phyloP scores from a whole-genome alignment of 2,113 vertebrate genomes.

The Noctilio leporinus region DNA sequence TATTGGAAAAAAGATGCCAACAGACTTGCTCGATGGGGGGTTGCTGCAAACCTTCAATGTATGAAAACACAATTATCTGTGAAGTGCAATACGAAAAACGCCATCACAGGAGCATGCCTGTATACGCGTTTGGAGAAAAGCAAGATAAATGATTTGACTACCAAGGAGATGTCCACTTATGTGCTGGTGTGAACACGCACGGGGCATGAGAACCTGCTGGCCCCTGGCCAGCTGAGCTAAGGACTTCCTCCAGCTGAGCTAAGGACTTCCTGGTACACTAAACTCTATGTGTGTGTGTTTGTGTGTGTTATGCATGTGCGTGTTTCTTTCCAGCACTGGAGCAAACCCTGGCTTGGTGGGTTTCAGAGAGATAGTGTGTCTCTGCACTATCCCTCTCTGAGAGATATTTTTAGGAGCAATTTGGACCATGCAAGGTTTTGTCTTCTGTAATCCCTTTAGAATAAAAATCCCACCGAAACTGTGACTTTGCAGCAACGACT shows the following conservation, averaged over 20 bases:
- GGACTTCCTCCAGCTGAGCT: too few species aligned
- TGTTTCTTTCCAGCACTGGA: neutral
- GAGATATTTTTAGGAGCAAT: neutral
- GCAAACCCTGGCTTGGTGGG: neutral
- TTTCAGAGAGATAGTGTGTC: neutral
- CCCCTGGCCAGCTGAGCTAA: neutral
- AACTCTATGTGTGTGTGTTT: too few species aligned
- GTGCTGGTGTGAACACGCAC: neutral
- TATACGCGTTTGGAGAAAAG: neutral
- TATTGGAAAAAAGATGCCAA: neutral
- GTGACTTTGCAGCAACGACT: neutral
- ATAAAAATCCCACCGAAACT: neutral
- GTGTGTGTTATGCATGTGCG: too few species aligned
- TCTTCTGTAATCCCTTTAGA: neutral
- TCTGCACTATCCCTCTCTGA: neutral
- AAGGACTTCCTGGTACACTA: neutral
- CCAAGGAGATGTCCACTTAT: neutral
- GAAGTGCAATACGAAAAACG: neutral
- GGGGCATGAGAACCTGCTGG: fast-evolving
- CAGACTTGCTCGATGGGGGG: neutral
- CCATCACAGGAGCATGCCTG: too few species aligned
- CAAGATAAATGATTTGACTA: neutral
- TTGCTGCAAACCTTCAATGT: neutral
- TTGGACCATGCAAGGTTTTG: neutral
- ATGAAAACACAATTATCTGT: neutral